Base-by-base conservation (phyloP, 2,113 vertebrate species). In the Channa argus region DNA sequence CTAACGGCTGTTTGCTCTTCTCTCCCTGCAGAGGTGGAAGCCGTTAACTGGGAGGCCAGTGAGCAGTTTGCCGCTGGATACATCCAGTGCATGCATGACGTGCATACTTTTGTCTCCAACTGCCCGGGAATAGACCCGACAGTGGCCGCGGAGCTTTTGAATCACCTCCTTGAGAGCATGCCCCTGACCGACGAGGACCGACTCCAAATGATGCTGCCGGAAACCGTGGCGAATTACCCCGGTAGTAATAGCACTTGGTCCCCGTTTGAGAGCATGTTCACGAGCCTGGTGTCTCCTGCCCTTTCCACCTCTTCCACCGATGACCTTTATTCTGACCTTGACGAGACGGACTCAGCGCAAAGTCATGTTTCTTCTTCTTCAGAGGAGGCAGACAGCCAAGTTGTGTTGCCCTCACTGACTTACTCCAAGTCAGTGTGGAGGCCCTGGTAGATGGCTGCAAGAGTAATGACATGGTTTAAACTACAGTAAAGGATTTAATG, bases 21-120 rank as follows among this genome's bases (percentile, higher is more conserved):
- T 77, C 59, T 72, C 1, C 61, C 67, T 11, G 6, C 83, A 97
- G 96, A 96, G 43, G 89, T 86, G 11, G 95, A 96, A 60, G 92
- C 93, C 41, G 92, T 95, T 80, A 95, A 93, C 63, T 94, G 92
- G 0, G 97, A 97, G 61, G 96, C 96, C 0, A 95, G 95, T 50
- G 97, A 99, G 89, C 95, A 97, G 8, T 98, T 98, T 47, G 95
- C 97, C 0, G 97, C 97, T 1, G 97, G 97, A 2, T 98, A 99
- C 94, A 98, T 99, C 87, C 97, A 98, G 86, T 98, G 97, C 81
- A 98, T 98, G 97, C 97, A 98, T 14, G 97, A 98, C 81, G 97
- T 98, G 71, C 97, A 99, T 90, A 98, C 95, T 3, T 99, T 99
- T 81, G 95, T 98, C 83, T 98, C 96, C 86, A 93, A 83, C 88